Evolutionary conservation across 2,797 vertebrate species (phyloP).

Genomic region (Hemitrygon akajei): DNA sequence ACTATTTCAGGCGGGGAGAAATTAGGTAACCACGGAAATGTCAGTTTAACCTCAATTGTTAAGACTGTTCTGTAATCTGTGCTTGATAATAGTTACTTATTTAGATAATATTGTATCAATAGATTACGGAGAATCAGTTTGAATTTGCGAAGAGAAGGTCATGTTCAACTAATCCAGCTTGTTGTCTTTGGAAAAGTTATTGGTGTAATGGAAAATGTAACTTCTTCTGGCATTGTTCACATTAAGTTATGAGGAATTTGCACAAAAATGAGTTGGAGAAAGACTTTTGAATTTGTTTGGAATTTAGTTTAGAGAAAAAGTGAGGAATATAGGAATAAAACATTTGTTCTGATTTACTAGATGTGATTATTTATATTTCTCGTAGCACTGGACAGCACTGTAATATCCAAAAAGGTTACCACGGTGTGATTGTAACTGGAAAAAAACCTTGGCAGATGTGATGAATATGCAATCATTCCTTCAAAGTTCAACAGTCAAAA

Average conservation of each 20-base stretch:
- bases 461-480: neutral
- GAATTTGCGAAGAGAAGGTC: neutral
- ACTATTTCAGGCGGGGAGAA: neutral
- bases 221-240: neutral
- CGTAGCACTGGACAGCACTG: neutral
- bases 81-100: neutral
- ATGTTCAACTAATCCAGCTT: neutral
- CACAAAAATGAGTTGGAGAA: neutral
- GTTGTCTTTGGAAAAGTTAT: neutral
- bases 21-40: neutral
- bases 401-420: neutral
- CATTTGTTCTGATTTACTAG: neutral
- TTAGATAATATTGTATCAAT: neutral
- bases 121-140: neutral
- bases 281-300: neutral
- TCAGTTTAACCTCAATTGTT: neutral
- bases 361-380: neutral
- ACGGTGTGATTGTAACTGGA: neutral
- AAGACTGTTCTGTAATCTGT: neutral
- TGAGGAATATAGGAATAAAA: neutral
- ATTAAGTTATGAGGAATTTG: neutral
- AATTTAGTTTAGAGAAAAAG: neutral
- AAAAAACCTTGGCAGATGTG: neutral
- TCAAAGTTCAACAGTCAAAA: too few species aligned
- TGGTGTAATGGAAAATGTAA: neutral